Base-by-base conservation (phyloP, 1,140 invertebrate species). In the Neodiprion pinetum region DNA sequence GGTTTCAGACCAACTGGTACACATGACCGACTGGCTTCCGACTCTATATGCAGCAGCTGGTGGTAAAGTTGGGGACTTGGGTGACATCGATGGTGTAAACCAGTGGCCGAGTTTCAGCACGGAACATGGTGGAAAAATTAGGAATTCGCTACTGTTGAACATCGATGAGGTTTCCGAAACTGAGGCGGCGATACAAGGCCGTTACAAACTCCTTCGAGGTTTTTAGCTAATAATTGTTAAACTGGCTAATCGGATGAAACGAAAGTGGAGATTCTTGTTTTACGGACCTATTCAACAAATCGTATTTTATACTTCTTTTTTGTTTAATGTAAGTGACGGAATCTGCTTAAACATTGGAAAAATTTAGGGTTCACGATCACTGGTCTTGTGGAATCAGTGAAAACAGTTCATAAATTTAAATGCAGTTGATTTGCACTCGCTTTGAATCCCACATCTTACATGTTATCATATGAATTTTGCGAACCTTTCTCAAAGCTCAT, bases 11-110 rank as follows among this genome's bases (percentile, higher is more conserved):
- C 81, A 90, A 47, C 84, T 95, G 80, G 89, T 94, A 77, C 93
- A 94, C 78, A 90, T 95, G 12, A 89, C 90, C 12, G 94, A 95
- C 80, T 94, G 93, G 93, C 80, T 95, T 28, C 94, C 94, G 1
- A 94, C 93, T 0, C 78, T 95, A 0, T 91, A 89, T 49, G 79
- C 88, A 3, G 90, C 88, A 40, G 92, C 84, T 79, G 90, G 90
- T 21, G 91, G 91, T 79, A 83, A 90, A 83, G 11, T 85, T 12
- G 69, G 67, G 53, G 79, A 87, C 88, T 75, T 90, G 70, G 79
- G 86, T 68, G 77, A 86, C 11, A 84, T 93, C 21, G 92, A 94
- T 80, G 93, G 93, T 2, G 77, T 90, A 9, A 86, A 92, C 81
- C 87, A 92, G 75, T 94, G 93, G 93, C 74, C 83, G 9, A 79